A percentile compares a stretch with the other conserved stretches of the same genome.
Conservation (phyloP, 2,888 invertebrate genomes). For the Bibio marci region DNA sequence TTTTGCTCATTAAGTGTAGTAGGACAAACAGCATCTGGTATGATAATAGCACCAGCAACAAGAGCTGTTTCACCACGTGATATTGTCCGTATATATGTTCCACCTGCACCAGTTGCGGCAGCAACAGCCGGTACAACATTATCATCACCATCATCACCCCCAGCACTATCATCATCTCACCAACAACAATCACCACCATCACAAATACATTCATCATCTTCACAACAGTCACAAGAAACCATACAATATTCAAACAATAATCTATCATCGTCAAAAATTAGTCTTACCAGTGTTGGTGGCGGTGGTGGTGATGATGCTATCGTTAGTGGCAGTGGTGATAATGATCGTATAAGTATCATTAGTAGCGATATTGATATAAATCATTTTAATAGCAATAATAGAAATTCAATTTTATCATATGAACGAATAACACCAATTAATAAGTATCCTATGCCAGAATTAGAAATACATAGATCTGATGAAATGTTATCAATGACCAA, state of each 20-base stretch:
- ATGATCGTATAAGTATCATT: too few species aligned
- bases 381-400: conserved; percentile 6
- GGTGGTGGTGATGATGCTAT: neutral
- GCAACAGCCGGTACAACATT: neutral
- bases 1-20: conserved; percentile 12
- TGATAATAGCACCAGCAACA: conserved; percentile 14
- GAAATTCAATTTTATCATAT: conserved; percentile 9
- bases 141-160: neutral
- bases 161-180: neutral
- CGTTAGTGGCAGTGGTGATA: conserved; percentile 1
- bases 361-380: too few species aligned
- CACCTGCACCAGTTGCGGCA: conserved; percentile 11
- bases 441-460: too few species aligned
- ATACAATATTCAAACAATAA: neutral
- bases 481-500: too few species aligned
- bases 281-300: too few species aligned
- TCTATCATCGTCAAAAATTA: neutral
- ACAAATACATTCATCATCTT: neutral
- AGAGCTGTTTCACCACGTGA: conserved; percentile 13
- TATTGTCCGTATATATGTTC: conserved; percentile 14
- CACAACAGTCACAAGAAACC: too few species aligned
- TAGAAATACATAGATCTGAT: conserved; percentile 9
- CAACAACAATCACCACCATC: neutral
- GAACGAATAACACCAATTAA: conserved; percentile 5
- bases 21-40: conserved; percentile 11